Evolutionary conservation across 1,140 invertebrate genomes (phyloP).

Genomic region (Lethrus apterus): DNA sequence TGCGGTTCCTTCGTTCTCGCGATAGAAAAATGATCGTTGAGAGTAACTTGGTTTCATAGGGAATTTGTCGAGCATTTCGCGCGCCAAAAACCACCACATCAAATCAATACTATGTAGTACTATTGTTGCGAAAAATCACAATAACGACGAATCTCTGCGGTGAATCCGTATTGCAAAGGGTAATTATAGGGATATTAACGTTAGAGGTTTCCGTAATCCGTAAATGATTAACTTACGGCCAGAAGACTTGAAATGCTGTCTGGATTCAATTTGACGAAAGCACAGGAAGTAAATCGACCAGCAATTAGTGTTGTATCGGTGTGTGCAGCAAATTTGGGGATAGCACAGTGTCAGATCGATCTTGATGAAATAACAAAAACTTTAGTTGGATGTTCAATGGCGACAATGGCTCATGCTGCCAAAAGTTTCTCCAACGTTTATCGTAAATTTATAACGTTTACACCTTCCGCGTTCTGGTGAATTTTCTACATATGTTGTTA

Average conservation of each 20-base stretch:
- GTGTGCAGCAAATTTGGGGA: slow-evolving; percentile 96
- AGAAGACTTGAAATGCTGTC: slow-evolving; percentile 95
- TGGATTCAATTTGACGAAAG: slow-evolving; percentile 53
- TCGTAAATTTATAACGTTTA: slow-evolving; percentile 91
- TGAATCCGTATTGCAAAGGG: slow-evolving; percentile 92
- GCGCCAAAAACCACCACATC: slow-evolving; percentile 98
- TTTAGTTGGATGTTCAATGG: slow-evolving; percentile 95
- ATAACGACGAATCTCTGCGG: slow-evolving; percentile 96
- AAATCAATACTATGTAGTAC: slow-evolving; percentile 93
- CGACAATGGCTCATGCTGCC: slow-evolving; percentile 94
- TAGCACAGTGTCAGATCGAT: slow-evolving; percentile 93
- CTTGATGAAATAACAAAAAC: slow-evolving; percentile 92
- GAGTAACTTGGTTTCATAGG: slow-evolving; percentile 85
- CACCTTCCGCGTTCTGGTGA: slow-evolving; percentile 84
- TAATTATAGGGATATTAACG: slow-evolving; percentile 99
- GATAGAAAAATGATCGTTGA: slow-evolving; percentile 99
- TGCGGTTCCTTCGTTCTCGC: slow-evolving; percentile 94
- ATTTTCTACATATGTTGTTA: slow-evolving; percentile 91
- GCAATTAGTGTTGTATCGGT: slow-evolving; percentile 97
- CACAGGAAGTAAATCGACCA: slow-evolving; percentile 98
- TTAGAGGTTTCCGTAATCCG: slow-evolving; percentile 98
- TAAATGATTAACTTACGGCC: slow-evolving; percentile 94
- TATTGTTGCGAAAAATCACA: slow-evolving; percentile 98
- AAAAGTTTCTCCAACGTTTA: slow-evolving; percentile 98
- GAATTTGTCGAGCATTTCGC: slow-evolving; percentile 91